phyloP scores from a whole-genome alignment of 2,888 invertebrate species.

The Pegoplata infirma region DNA sequence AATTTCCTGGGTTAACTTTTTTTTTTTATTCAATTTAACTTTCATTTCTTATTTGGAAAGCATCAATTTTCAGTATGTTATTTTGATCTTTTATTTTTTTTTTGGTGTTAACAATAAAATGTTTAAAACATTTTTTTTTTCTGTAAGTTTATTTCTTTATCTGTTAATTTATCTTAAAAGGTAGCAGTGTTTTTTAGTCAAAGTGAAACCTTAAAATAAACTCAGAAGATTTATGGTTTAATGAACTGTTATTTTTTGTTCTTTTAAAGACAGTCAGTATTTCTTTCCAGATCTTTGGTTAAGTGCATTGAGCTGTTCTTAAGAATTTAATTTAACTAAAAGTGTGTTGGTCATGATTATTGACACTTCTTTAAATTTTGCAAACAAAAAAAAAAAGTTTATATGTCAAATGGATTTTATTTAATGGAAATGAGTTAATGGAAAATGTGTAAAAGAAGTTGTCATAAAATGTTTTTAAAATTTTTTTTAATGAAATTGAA shows the following conservation, averaged over 20 bases:
- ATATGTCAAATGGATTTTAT: no score
- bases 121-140: background rate
- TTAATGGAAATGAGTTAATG: no score
- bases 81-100: no score
- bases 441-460: no score
- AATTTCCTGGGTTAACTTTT: no score
- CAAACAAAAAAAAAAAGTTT: no score
- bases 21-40: background rate
- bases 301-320: background rate
- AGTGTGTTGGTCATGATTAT: background rate
- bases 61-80: background rate
- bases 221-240: background rate
- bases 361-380: background rate
- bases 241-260: slow-evolving; percentile 16
- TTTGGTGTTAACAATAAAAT: background rate
- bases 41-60: background rate
- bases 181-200: background rate
- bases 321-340: background rate
- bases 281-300: background rate
- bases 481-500: no score
- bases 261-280: background rate
- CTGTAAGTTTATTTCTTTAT: slow-evolving; percentile 1
- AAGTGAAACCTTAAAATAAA: slow-evolving; percentile 1
- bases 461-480: no score
- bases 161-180: slow-evolving; percentile 21